Evolutionary conservation across 2,113 vertebrate species (phyloP).

Genomic region (Oreamnos americanus): DNA sequence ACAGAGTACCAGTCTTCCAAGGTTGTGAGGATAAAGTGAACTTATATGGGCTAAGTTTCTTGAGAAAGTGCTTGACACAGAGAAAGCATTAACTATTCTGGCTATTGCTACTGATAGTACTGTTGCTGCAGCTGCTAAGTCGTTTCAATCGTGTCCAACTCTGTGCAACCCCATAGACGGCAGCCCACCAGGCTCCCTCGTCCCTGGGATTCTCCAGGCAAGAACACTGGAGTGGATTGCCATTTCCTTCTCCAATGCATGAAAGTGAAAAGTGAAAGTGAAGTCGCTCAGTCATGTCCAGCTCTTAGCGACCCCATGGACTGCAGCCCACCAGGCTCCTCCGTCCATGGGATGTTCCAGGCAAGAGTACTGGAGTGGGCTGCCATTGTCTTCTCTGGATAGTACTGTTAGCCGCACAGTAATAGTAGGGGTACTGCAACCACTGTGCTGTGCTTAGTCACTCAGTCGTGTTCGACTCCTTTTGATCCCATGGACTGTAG

Average conservation of each 20-base stretch:
- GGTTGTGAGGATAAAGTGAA: not conserved
- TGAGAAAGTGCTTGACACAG: not conserved
- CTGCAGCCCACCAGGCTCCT: too few species aligned
- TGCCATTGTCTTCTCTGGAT: not conserved
- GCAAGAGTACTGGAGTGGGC: too few species aligned
- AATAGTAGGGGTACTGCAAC: not conserved
- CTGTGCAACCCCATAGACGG: too few species aligned
- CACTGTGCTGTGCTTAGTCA: not conserved
- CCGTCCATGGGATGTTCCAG: too few species aligned
- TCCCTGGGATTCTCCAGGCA: too few species aligned
- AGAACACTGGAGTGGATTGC: too few species aligned
- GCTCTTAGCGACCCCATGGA: too few species aligned
- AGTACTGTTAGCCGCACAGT: not conserved
- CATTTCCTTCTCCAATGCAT: too few species aligned
- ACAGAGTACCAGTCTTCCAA: not conserved
- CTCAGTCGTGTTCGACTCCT: not conserved
- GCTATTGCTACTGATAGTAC: not conserved
- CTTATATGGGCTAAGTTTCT: not conserved
- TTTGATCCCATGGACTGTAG: not conserved
- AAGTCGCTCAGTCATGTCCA: too few species aligned
- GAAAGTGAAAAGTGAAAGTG: too few species aligned
- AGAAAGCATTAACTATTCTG: not conserved
- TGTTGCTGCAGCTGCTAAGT: too few species aligned
- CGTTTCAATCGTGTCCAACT: accelerated
- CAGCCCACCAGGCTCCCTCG: too few species aligned